phyloP scores from a whole-genome alignment of 2,113 vertebrate genomes.

The Erythrocebus patas region DNA sequence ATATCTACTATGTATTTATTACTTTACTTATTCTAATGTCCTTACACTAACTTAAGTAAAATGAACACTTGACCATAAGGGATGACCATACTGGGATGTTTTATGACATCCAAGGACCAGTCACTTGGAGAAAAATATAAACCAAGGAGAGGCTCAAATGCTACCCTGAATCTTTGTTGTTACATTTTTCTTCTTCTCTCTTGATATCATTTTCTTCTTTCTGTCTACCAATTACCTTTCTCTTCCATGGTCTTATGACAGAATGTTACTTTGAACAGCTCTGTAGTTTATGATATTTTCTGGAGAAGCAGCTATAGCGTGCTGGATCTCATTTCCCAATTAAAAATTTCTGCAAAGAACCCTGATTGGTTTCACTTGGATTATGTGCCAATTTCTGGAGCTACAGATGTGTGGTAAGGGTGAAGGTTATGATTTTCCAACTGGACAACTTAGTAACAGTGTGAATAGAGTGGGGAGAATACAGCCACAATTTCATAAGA shows the following conservation, averaged over 20 bases:
- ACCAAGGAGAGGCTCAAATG: neutral
- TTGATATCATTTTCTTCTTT: neutral
- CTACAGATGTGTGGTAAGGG: neutral
- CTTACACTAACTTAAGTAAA: neutral
- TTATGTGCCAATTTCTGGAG: neutral
- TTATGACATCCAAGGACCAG: neutral
- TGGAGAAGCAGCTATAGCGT: neutral
- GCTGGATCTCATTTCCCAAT: neutral
- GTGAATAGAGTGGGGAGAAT: neutral
- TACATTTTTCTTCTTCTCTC: neutral
- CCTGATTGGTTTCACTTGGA: neutral
- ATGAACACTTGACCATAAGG: neutral
- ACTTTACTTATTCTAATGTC: neutral
- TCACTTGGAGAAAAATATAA: neutral
- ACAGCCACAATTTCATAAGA: neutral
- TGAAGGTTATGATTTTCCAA: neutral
- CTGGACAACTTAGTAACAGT: neutral
- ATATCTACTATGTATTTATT: too few species aligned
- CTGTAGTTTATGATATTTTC: neutral
- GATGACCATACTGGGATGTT: too few species aligned
- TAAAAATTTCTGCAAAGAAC: neutral
- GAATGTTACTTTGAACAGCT: neutral
- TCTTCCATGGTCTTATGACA: neutral
- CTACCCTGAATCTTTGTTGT: neutral
- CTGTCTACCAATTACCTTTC: neutral